Evolutionary conservation across 2,797 vertebrate species (phyloP).

Genomic region (Synaphobranchus kaupii): DNA sequence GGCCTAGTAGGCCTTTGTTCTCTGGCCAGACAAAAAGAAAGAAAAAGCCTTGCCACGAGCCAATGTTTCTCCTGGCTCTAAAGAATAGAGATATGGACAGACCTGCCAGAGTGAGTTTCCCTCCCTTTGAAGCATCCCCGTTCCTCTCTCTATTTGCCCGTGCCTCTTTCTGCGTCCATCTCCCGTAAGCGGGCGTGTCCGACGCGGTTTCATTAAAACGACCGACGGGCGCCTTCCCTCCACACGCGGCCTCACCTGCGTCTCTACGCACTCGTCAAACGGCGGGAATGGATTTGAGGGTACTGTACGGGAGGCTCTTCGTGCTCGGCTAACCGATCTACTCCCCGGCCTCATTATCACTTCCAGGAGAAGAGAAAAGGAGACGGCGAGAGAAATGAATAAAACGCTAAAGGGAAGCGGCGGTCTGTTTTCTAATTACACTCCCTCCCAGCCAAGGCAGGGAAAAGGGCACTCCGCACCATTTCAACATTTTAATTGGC

Average conservation of each 20-base stretch:
- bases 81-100: background rate
- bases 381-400: constrained; percentile 59
- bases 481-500: constrained; percentile 67
- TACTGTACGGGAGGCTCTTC: constrained; percentile 60
- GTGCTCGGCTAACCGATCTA: constrained; percentile 57
- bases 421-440: constrained; percentile 70
- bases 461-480: constrained; percentile 48
- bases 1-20: background rate
- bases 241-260: background rate
- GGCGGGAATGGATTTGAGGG: constrained; percentile 55
- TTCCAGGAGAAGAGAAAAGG: constrained; percentile 50
- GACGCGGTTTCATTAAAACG: background rate
- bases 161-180: background rate
- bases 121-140: background rate
- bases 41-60: background rate
- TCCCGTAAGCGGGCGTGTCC: background rate
- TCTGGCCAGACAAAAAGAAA: background rate
- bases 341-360: constrained; percentile 59
- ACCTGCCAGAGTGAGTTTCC: background rate
- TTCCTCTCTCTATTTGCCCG: background rate
- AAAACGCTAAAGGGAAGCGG: constrained; percentile 53
- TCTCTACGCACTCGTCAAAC: background rate
- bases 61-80: background rate
- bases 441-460: constrained; percentile 57
- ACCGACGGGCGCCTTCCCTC: background rate